Evolutionary conservation across 2,113 vertebrate species (phyloP).

Genomic region (Notothenia coriiceps): DNA sequence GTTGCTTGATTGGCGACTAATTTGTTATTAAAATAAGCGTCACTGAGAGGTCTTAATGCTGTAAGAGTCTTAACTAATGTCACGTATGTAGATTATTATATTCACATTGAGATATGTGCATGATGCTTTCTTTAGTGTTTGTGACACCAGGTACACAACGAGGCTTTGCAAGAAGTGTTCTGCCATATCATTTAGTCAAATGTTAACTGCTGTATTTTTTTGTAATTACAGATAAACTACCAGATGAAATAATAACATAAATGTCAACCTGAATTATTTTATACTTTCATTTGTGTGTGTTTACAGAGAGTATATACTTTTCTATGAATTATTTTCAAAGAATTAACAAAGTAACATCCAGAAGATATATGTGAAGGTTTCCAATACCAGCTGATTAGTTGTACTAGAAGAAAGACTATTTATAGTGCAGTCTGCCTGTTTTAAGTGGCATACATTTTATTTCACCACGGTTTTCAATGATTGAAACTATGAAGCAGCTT

Average conservation of each 20-base stretch:
- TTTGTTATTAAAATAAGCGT: slow-evolving; percentile 12
- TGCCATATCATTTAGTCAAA: not conserved
- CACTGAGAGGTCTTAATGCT: slow-evolving; percentile 49
- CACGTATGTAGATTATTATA: slow-evolving; percentile 20
- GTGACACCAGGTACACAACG: not conserved
- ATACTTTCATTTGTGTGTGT: slow-evolving; percentile 13
- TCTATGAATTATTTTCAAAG: slow-evolving; percentile 44
- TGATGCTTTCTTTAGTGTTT: slow-evolving; percentile 2
- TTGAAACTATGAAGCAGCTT: slow-evolving; percentile 34
- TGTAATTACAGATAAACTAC: slow-evolving; percentile 29
- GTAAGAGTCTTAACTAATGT: slow-evolving; percentile 42
- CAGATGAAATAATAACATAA: slow-evolving; percentile 24
- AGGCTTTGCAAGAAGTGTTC: not conserved
- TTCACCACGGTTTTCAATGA: not conserved
- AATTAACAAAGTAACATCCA: slow-evolving; percentile 11
- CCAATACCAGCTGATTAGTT: not conserved
- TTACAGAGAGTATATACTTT: slow-evolving; percentile 68
- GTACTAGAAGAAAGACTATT: not conserved
- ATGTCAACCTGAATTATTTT: slow-evolving; percentile 2
- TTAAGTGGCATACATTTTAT: slow-evolving; percentile 2
- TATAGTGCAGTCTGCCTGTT: not conserved
- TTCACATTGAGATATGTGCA: not conserved
- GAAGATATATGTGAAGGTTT: not conserved
- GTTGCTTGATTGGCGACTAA: slow-evolving; percentile 26
- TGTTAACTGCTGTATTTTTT: slow-evolving; percentile 34